Percentiles rank a stretch among this genome's conserved stretches.
These are phyloP conservation scores for Gallinago undulata DNA, from an alignment of 2,113 vertebrate genomes.

Conservation along the genomic window DNA sequence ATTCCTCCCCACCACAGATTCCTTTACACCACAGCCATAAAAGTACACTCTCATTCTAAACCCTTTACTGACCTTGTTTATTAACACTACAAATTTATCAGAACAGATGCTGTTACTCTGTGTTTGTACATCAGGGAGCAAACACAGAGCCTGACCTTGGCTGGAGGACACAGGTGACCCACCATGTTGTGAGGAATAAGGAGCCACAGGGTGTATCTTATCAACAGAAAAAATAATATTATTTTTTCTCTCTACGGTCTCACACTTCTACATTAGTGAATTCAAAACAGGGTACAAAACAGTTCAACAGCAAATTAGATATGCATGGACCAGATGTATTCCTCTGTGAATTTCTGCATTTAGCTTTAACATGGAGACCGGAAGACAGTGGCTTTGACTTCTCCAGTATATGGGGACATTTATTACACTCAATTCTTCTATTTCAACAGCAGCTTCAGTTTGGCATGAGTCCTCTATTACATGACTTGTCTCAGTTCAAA, in stretches of 20 bases:
- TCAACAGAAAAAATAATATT: not conserved
- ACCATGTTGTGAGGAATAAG: not conserved
- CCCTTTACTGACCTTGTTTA: not conserved
- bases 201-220: rapidly evolving
- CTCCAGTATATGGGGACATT: not conserved
- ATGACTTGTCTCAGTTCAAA: not conserved
- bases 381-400: not conserved
- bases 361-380: not conserved
- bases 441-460: not conserved
- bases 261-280: not conserved
- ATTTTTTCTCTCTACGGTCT: not conserved
- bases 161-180: not conserved
- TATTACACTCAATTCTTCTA: not conserved
- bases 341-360: not conserved
- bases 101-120: not conserved
- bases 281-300: not conserved
- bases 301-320: not conserved
- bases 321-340: not conserved
- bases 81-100: not conserved
- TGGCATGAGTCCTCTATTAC: not conserved
- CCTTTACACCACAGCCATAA: no score
- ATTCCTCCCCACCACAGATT: not conserved
- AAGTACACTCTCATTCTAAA: not conserved
- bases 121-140: not conserved
- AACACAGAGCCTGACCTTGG: not conserved